These are phyloP conservation scores for Phenganax stokvisi DNA, from an alignment of 92 coral and sea anemone genomes.

Conservation along the genomic window DNA sequence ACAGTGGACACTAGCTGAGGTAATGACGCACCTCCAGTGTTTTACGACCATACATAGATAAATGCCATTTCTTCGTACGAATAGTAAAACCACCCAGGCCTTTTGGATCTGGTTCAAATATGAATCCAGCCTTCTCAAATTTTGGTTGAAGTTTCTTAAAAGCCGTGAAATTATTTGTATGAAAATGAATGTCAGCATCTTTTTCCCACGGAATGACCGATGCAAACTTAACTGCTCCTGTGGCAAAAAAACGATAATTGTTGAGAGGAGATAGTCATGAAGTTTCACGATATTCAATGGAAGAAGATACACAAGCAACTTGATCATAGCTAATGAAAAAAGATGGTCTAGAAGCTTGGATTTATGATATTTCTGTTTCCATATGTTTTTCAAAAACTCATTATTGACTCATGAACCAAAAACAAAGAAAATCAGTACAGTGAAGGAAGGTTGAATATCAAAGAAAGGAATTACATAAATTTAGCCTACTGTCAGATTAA, in stretches of 20 bases:
- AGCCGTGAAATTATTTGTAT: conserved; percentile 2
- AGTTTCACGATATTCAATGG: background rate
- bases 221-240: conserved; percentile 32
- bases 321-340: too few relatives aligned
- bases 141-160: conserved; percentile 3
- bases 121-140: conserved; percentile 1
- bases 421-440: too few relatives aligned
- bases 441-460: too few relatives aligned
- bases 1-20: too few relatives aligned
- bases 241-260: background rate
- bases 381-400: too few relatives aligned
- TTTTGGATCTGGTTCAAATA: background rate
- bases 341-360: too few relatives aligned
- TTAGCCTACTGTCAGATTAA: too few relatives aligned
- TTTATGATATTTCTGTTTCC: too few relatives aligned
- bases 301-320: too few relatives aligned
- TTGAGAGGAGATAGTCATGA: background rate
- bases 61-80: conserved; percentile 17
- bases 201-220: conserved; percentile 37
- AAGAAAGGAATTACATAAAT: too few relatives aligned
- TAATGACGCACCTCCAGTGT: background rate
- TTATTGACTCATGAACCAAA: too few relatives aligned
- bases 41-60: conserved; percentile 14
- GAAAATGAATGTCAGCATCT: conserved; percentile 33
- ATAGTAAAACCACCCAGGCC: conserved; percentile 11